A percentile compares a stretch with the other conserved stretches of the same genome.
Conservation (phyloP, 2,888 invertebrate species). For the Scaptomyza reducta region DNA sequence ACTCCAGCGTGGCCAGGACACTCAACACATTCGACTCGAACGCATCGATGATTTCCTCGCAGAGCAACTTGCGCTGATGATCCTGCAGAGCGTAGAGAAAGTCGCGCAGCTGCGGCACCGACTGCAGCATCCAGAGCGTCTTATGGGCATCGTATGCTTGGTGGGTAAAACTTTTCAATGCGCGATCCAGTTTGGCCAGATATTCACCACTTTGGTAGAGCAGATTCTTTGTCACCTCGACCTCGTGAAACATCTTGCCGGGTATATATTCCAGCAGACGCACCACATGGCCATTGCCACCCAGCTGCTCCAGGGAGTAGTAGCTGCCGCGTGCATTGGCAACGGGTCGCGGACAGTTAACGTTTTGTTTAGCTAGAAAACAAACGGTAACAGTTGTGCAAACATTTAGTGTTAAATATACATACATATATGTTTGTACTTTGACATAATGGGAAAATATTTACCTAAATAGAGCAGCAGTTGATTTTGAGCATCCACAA, state of each 20-base stretch:
- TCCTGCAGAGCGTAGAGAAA: slow-evolving; percentile 90
- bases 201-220: slow-evolving; percentile 90
- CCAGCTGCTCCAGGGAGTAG: slow-evolving; percentile 86
- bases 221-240: slow-evolving; percentile 86
- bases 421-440: too few species aligned
- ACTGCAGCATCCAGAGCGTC: slow-evolving; percentile 91
- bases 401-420: not conserved
- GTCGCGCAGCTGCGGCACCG: slow-evolving; percentile 88
- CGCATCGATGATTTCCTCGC: slow-evolving; percentile 86
- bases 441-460: slow-evolving; percentile 60
- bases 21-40: slow-evolving; percentile 89
- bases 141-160: slow-evolving; percentile 88
- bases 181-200: slow-evolving; percentile 88
- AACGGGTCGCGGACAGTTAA: slow-evolving; percentile 89
- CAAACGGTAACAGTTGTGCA: slow-evolving; percentile 9
- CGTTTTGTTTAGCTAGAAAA: slow-evolving; percentile 86
- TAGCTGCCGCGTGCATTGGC: slow-evolving; percentile 88
- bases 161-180: slow-evolving; percentile 90
- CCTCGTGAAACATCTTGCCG: slow-evolving; percentile 88
- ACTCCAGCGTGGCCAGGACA: slow-evolving; percentile 86
- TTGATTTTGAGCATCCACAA: slow-evolving; percentile 91
- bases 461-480: slow-evolving; percentile 89
- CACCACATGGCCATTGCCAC: slow-evolving; percentile 86
- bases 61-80: slow-evolving; percentile 86
- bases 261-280: slow-evolving; percentile 91